phyloP scores from a whole-genome alignment of 2,888 invertebrate species.

The Volucella inanis region DNA sequence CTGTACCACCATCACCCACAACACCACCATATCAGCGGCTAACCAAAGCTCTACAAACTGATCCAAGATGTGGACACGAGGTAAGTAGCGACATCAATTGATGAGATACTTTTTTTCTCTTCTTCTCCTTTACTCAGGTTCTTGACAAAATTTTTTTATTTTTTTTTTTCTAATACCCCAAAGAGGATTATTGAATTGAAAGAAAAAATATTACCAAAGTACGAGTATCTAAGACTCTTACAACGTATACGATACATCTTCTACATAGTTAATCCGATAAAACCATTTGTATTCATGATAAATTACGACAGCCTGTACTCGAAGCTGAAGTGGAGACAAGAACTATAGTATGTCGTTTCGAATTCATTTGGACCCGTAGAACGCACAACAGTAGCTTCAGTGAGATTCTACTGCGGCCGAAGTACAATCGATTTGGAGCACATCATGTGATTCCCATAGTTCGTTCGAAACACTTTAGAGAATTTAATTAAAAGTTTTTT shows the following conservation, averaged over 20 bases:
- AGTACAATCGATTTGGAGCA: slow-evolving; percentile 58
- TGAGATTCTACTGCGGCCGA: slow-evolving; percentile 7
- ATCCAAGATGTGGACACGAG: slow-evolving; percentile 84
- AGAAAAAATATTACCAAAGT: slow-evolving; percentile 15
- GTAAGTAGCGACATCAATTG: slow-evolving; percentile 78
- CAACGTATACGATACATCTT: slow-evolving; percentile 3
- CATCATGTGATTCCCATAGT: slow-evolving; percentile 47
- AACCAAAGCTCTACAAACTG: slow-evolving; percentile 84
- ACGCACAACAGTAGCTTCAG: not conserved
- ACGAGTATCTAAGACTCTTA: slow-evolving; percentile 24
- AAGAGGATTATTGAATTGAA: slow-evolving; percentile 37
- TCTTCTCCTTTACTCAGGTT: too few relatives aligned
- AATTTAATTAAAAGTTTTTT: slow-evolving; percentile 66
- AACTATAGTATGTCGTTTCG: slow-evolving; percentile 31
- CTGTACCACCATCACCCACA: slow-evolving; percentile 80
- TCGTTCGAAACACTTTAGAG: slow-evolving; percentile 59
- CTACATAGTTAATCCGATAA: slow-evolving; percentile 43
- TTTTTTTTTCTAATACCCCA: slow-evolving; percentile 1
- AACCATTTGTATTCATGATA: slow-evolving; percentile 39
- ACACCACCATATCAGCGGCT: slow-evolving; percentile 84
- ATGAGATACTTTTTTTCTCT: not conserved
- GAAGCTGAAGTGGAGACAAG: not conserved
- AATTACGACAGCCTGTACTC: not conserved
- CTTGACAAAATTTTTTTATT: slow-evolving; percentile 3
- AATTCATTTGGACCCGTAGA: slow-evolving; percentile 36